phyloP scores from a whole-genome alignment of 2,888 invertebrate genomes.

The Drosophila atripex region DNA sequence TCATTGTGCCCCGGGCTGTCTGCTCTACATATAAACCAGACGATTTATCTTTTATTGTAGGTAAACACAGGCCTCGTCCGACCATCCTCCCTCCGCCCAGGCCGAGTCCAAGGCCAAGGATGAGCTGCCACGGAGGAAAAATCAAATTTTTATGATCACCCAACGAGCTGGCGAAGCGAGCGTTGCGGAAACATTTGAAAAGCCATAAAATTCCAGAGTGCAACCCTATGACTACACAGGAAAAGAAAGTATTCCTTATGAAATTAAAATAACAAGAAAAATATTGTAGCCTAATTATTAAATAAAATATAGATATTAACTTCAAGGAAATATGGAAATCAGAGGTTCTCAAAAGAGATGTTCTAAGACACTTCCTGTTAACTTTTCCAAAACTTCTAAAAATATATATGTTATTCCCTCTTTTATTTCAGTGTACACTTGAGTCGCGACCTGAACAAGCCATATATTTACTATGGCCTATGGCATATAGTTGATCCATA shows the following conservation, averaged over 20 bases:
- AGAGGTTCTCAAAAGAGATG: not conserved
- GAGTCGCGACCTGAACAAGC: constrained; percentile 32
- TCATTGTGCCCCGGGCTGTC: constrained; percentile 68
- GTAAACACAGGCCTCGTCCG: constrained; percentile 63
- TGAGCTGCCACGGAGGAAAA: constrained; percentile 56
- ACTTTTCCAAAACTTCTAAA: not conserved
- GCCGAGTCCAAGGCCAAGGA: constrained; percentile 72
- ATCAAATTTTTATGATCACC: constrained; percentile 74
- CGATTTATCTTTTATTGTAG: constrained; percentile 76
- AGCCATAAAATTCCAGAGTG: constrained; percentile 63
- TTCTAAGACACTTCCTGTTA: no score
- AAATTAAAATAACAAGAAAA: not conserved
- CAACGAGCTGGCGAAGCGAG: constrained; percentile 14
- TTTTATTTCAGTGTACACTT: constrained; percentile 6
- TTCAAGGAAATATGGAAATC: not conserved
- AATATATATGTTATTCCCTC: not conserved
- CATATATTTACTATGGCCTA: constrained; percentile 65
- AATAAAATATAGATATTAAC: not conserved
- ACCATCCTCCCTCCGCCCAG: constrained; percentile 39
- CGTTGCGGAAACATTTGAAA: constrained; percentile 78
- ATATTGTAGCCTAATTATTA: not conserved
- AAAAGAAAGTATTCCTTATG: not conserved
- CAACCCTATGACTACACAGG: constrained; percentile 63
- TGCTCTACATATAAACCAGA: constrained; percentile 81
- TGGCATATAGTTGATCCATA: constrained; percentile 70